These are phyloP conservation scores for Dendrocincla tyrannina DNA, from an alignment of 2,797 vertebrate species.

Conservation along the genomic window DNA sequence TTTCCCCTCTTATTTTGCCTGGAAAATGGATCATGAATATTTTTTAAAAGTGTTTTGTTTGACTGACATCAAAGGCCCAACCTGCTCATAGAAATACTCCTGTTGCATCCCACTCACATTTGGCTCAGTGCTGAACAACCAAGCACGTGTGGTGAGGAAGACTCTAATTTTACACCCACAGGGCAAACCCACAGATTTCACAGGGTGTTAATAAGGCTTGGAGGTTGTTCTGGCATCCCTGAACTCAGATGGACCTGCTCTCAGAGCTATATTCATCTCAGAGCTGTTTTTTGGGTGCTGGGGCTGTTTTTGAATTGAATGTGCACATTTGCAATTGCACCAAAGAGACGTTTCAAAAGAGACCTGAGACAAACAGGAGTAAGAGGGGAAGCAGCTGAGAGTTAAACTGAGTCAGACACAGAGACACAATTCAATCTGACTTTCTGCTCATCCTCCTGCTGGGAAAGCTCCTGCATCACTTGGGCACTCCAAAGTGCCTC, in stretches of 20 bases:
- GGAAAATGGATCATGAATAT: constrained; percentile 17
- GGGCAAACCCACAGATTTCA: constrained; percentile 7
- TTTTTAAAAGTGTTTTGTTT: not conserved
- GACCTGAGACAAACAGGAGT: not conserved
- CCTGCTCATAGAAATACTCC: not conserved
- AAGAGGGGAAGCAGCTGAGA: not conserved
- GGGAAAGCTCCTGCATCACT: not conserved
- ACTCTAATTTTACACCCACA: not conserved
- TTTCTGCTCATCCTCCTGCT: not conserved
- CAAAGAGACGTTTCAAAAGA: not conserved
- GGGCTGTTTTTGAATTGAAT: not conserved
- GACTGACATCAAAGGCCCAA: constrained; percentile 29
- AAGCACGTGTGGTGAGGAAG: not conserved
- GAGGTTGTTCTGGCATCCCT: not conserved
- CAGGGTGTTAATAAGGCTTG: not conserved
- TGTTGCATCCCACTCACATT: not conserved
- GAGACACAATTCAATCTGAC: not conserved
- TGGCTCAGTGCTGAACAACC: not conserved
- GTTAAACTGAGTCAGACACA: not conserved
- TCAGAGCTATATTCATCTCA: not conserved
- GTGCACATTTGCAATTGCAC: not conserved
- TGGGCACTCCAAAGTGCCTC: not conserved
- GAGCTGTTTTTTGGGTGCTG: not conserved
- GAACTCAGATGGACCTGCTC: not conserved
- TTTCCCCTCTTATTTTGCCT: not conserved